A percentile compares a stretch with the other conserved stretches of the same genome.
phyloP scores from a whole-genome alignment of 2,113 vertebrate species.

The Semicossyphus pulcher region DNA sequence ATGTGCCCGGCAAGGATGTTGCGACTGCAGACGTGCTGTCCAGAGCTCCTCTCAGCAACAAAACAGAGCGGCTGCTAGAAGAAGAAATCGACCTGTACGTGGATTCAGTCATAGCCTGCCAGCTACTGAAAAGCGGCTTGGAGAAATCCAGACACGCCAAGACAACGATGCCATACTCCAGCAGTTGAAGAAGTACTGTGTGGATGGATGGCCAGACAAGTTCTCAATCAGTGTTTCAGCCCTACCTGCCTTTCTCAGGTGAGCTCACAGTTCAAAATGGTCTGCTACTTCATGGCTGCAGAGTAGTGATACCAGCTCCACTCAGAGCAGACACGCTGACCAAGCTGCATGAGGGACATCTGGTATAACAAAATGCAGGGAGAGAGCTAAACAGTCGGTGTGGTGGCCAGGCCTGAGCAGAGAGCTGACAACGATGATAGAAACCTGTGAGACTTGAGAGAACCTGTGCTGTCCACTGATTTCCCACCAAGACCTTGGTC shows the following conservation, averaged over 20 bases:
- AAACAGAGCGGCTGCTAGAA: no score
- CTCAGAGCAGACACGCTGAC: no score
- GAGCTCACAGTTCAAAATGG: conserved; percentile 1
- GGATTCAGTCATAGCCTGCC: no score
- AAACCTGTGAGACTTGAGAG: conserved; percentile 37
- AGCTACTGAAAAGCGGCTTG: conserved; percentile 8
- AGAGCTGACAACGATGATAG: conserved; percentile 5
- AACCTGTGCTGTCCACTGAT: conserved; percentile 6
- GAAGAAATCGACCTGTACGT: no score
- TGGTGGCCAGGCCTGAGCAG: no score
- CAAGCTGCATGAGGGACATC: not conserved
- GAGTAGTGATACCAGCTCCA: no score
- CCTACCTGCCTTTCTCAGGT: not conserved
- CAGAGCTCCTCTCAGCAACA: no score
- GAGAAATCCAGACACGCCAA: not conserved
- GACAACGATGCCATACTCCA: not conserved
- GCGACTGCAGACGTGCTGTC: no score
- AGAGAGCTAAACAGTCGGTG: no score
- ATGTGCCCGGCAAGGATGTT: no score
- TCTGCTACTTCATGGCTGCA: no score
- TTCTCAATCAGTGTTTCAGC: not conserved
- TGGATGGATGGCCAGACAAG: not conserved
- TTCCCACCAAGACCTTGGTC: conserved; percentile 8
- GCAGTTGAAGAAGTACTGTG: not conserved
- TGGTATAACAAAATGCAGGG: not conserved